Evolutionary conservation across 2,888 invertebrate genomes (phyloP).

Genomic region (Villa cingulata): DNA sequence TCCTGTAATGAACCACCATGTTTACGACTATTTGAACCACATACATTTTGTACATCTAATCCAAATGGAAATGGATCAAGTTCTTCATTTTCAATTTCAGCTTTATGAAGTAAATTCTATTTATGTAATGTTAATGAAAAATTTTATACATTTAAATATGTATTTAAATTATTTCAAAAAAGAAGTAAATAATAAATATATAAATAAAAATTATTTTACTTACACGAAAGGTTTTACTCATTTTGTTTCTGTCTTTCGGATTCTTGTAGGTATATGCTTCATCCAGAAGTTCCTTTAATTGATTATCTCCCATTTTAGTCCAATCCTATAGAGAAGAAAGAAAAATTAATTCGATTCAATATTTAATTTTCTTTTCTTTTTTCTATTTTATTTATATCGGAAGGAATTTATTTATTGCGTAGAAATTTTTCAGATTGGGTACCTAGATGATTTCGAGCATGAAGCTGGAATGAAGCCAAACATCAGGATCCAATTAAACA

Average conservation of each 20-base stretch:
- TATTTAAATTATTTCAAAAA: neutral
- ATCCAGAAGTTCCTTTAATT: conserved; percentile 62
- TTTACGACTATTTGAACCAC: conserved; percentile 34
- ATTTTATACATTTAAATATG: neutral
- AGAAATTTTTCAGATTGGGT: too few relatives aligned
- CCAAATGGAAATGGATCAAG: conserved; percentile 24
- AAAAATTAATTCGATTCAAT: too few relatives aligned
- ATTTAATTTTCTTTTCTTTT: too few relatives aligned
- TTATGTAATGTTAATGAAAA: conserved; percentile 16
- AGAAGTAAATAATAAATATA: neutral
- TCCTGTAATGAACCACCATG: conserved; percentile 48
- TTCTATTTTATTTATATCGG: too few relatives aligned
- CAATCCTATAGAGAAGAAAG: too few relatives aligned
- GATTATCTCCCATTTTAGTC: conserved; percentile 49
- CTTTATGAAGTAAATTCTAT: conserved; percentile 61
- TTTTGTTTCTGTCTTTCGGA: conserved; percentile 73
- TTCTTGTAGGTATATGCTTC: conserved; percentile 75
- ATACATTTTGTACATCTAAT: conserved; percentile 34
- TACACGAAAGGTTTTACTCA: conserved; percentile 71
- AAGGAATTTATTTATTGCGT: too few relatives aligned
- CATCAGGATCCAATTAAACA: too few relatives aligned
- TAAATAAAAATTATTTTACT: conserved; percentile 14
- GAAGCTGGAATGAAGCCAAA: too few relatives aligned
- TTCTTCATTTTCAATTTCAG: conserved; percentile 55
- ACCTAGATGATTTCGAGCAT: too few relatives aligned